phyloP scores from a whole-genome alignment of 2,888 invertebrate species.

The Trichogramma evanescens region DNA sequence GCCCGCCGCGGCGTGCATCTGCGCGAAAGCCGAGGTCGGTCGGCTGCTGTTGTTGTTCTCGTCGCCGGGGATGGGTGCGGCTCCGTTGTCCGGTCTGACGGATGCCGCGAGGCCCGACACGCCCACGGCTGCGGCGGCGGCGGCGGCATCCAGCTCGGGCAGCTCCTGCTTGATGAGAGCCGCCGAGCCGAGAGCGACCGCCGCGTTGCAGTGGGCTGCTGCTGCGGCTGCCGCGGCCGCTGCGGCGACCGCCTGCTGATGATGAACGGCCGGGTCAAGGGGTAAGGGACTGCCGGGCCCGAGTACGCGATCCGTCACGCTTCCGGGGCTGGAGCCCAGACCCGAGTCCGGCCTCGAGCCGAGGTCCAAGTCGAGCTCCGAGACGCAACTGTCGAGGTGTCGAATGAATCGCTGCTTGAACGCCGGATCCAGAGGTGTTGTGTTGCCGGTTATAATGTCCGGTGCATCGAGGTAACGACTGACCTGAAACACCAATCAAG shows the following conservation, averaged over 20 bases:
- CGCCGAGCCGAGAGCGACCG: constrained; percentile 24
- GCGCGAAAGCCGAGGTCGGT: constrained; percentile 39
- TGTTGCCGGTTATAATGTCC: constrained; percentile 54
- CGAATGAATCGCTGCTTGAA: constrained; percentile 55
- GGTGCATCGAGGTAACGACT: constrained; percentile 56
- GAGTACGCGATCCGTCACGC: constrained; percentile 37
- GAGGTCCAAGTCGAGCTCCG: constrained; percentile 56
- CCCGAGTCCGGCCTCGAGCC: constrained; percentile 47
- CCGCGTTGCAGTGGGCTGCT: constrained; percentile 46
- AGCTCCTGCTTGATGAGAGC: constrained; percentile 31
- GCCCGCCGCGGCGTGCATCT: constrained; percentile 29
- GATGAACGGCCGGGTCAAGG: constrained; percentile 23
- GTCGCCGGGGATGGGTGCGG: constrained; percentile 44
- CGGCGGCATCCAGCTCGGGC: constrained; percentile 31
- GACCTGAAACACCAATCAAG: constrained; percentile 39
- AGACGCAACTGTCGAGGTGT: constrained; percentile 57
- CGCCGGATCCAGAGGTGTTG: constrained; percentile 53
- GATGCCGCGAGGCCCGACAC: constrained; percentile 35
- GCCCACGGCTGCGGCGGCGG: constrained; percentile 29
- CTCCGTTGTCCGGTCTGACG: constrained; percentile 46
- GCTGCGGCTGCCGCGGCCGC: constrained; percentile 31
- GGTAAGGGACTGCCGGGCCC: constrained; percentile 36
- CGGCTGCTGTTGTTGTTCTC: constrained; percentile 48
- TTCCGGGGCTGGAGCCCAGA: constrained; percentile 44
- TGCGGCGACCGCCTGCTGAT: constrained; percentile 26